Conservation (phyloP, 2,797 vertebrate genomes). For the Falco rusticolus region DNA sequence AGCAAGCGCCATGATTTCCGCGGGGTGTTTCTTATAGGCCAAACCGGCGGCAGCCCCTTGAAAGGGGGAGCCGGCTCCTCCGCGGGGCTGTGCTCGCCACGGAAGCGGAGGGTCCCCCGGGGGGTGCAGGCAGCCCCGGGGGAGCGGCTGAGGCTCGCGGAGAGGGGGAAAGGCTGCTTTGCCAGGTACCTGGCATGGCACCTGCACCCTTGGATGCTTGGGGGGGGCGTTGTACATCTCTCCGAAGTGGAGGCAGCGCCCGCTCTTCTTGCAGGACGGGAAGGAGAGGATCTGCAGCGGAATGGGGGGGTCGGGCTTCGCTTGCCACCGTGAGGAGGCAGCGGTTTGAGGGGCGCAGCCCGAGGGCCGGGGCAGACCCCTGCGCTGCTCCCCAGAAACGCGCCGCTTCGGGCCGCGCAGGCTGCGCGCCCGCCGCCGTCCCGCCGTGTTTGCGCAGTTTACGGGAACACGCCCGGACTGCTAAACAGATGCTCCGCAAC, state of each 20-base stretch:
- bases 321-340: background rate
- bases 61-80: background rate
- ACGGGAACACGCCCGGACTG: background rate
- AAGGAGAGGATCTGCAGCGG: background rate
- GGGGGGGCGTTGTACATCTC: background rate
- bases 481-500: slow-evolving; percentile 31
- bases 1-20: background rate
- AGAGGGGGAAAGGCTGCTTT: background rate
- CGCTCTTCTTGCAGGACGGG: background rate
- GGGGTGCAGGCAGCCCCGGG: background rate
- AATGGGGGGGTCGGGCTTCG: background rate
- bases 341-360: background rate
- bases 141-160: background rate
- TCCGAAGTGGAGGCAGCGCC: background rate
- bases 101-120: background rate
- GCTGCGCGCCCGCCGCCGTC: background rate
- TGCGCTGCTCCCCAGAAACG: background rate
- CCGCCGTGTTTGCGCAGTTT: background rate
- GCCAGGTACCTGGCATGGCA: background rate
- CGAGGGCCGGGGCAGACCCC: background rate
- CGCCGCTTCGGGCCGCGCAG: background rate
- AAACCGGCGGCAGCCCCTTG: background rate
- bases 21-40: background rate
- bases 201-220: background rate
- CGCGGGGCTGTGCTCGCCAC: no score